phyloP scores from a whole-genome alignment of 2,113 vertebrate species.

The Thryonomys swinderianus region DNA sequence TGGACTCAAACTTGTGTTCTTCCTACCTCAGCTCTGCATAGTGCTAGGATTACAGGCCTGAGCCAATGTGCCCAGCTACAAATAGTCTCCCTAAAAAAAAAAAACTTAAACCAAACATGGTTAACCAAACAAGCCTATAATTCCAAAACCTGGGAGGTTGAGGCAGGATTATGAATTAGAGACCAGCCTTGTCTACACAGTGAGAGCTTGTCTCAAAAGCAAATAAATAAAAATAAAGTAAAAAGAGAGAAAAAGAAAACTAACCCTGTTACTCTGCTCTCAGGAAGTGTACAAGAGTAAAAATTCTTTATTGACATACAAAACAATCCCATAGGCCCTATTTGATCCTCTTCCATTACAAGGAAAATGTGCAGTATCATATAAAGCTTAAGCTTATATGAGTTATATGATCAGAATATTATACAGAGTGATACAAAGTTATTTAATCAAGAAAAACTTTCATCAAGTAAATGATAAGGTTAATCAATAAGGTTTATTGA shows the following conservation, averaged over 20 bases:
- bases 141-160: background rate
- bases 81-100: background rate
- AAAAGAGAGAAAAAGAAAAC: background rate
- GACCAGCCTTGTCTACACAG: background rate
- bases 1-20: background rate
- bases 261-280: constrained; percentile 33
- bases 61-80: background rate
- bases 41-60: background rate
- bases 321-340: background rate
- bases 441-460: constrained; percentile 48
- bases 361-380: constrained; percentile 28
- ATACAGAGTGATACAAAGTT: background rate
- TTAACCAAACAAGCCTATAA: background rate
- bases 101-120: background rate
- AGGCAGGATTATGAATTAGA: background rate
- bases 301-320: constrained; percentile 11
- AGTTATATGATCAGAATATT: constrained; percentile 43
- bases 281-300: background rate
- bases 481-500: constrained; percentile 47
- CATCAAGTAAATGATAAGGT: background rate
- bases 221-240: background rate
- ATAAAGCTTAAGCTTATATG: background rate
- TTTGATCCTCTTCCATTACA: constrained; percentile 10
- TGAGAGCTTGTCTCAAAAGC: background rate
- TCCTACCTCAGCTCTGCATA: background rate